Percentiles rank a stretch among this genome's conserved stretches.
These are phyloP conservation scores for Hexactinellida sp. DNA, from an alignment of 37 sponge, comb jelly and placozoan genomes.

Conservation along the genomic window DNA sequence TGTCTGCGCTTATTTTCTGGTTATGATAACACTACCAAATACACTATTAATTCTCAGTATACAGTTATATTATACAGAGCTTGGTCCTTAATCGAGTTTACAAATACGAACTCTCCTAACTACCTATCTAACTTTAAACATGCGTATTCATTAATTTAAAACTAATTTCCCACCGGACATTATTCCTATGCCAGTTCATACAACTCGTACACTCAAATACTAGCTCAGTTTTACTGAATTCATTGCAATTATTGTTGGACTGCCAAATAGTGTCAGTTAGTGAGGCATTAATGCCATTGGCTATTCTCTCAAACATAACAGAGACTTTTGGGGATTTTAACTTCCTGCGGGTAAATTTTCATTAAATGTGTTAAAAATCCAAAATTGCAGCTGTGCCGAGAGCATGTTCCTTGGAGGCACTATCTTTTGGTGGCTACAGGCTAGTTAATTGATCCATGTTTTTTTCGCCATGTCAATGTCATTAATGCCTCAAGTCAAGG, in stretches of 20 bases:
- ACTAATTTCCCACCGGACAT: not conserved
- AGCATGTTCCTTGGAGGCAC: too few species aligned
- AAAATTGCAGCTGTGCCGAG: too few species aligned
- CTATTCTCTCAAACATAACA: not conserved
- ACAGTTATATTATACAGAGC: not conserved
- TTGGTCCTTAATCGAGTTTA: not conserved
- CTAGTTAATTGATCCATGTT: too few species aligned
- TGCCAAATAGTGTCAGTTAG: not conserved
- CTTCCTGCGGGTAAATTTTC: too few species aligned
- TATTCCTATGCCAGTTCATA: not conserved
- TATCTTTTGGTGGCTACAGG: too few species aligned
- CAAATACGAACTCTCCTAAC: not conserved
- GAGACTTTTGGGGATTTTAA: too few species aligned
- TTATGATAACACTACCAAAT: not conserved
- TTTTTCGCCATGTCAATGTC: too few species aligned
- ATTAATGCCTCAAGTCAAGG: too few species aligned
- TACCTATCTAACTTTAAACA: not conserved
- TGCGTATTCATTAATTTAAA: not conserved
- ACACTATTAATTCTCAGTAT: too few species aligned
- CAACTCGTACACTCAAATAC: not conserved
- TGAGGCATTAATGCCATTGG: not conserved
- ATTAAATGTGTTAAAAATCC: too few species aligned
- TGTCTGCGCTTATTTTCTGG: not conserved
- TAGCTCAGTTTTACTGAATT: not conserved
- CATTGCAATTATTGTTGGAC: not conserved